These are phyloP conservation scores for Mastacembelus armatus DNA, from an alignment of 2,797 vertebrate species.

Conservation along the genomic window DNA sequence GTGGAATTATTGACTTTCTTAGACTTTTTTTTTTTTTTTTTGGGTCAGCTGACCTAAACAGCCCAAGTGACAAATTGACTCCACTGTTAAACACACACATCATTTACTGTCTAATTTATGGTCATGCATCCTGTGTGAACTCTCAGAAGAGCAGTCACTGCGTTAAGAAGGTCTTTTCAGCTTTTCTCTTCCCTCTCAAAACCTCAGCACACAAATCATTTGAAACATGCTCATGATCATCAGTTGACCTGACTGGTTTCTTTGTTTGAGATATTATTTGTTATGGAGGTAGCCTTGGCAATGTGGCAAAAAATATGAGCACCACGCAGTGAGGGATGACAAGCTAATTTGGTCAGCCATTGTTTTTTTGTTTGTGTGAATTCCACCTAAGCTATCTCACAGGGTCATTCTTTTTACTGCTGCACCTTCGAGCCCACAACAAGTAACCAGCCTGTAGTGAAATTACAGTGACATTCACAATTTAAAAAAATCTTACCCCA, in stretches of 20 bases:
- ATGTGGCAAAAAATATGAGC: slow-evolving; percentile 35
- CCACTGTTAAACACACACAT: slow-evolving; percentile 28
- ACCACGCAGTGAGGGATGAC: not conserved
- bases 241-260: slow-evolving; percentile 50
- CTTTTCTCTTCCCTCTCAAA: slow-evolving; percentile 3
- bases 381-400: not conserved
- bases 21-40: slow-evolving; percentile 54
- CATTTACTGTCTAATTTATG: slow-evolving; percentile 33
- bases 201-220: slow-evolving; percentile 25
- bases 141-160: slow-evolving; percentile 25
- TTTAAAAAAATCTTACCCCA: not conserved
- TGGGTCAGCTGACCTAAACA: slow-evolving; percentile 65
- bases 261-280: slow-evolving; percentile 43
- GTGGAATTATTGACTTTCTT: slow-evolving; percentile 63
- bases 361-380: slow-evolving; percentile 3
- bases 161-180: slow-evolving; percentile 15
- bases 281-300: slow-evolving; percentile 26
- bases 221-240: slow-evolving; percentile 47
- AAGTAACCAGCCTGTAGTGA: not conserved
- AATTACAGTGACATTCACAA: too few species aligned
- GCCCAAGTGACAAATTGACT: slow-evolving; percentile 56
- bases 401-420: not conserved
- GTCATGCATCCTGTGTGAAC: slow-evolving; percentile 41
- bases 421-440: slow-evolving; percentile 18
- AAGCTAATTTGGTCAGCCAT: not conserved